Evolutionary conservation across 2,113 vertebrate species (phyloP).

Genomic region (Speoplatyrhinus poulsoni): DNA sequence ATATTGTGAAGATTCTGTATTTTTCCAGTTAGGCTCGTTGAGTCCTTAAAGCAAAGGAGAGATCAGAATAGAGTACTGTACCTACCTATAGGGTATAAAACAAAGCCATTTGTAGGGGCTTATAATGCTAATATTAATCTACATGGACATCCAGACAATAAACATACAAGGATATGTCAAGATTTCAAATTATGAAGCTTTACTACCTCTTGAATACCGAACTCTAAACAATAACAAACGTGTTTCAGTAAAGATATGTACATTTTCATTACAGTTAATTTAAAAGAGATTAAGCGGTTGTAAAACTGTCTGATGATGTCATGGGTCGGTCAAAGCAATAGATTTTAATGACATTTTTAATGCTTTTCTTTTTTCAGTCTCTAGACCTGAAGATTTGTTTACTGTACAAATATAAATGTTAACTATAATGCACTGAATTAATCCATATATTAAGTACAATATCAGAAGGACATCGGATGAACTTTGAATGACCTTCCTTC

Average conservation of each 20-base stretch:
- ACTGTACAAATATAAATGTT: no score
- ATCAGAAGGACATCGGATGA: background rate
- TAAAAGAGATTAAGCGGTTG: background rate
- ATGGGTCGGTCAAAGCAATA: no score
- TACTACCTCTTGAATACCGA: no score
- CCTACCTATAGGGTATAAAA: constrained; percentile 35
- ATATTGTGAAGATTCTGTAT: background rate
- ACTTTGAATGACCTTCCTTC: constrained; percentile 13
- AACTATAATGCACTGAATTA: background rate
- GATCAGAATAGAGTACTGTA: constrained; percentile 34
- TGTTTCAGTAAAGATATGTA: no score
- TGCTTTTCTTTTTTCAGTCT: no score
- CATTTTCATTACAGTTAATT: background rate
- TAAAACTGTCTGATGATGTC: background rate
- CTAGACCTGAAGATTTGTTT: no score
- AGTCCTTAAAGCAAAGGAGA: constrained; percentile 35
- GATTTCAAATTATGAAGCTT: no score
- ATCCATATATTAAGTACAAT: background rate
- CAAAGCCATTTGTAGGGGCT: constrained; percentile 14
- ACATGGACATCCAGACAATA: constrained; percentile 10
- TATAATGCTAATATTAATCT: constrained; percentile 27
- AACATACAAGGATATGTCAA: background rate
- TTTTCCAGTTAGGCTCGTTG: constrained; percentile 15
- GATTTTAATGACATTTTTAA: no score
- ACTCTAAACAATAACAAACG: no score